Conservation (phyloP, 2,113 vertebrate species). For the Podarcis raffonei region DNA sequence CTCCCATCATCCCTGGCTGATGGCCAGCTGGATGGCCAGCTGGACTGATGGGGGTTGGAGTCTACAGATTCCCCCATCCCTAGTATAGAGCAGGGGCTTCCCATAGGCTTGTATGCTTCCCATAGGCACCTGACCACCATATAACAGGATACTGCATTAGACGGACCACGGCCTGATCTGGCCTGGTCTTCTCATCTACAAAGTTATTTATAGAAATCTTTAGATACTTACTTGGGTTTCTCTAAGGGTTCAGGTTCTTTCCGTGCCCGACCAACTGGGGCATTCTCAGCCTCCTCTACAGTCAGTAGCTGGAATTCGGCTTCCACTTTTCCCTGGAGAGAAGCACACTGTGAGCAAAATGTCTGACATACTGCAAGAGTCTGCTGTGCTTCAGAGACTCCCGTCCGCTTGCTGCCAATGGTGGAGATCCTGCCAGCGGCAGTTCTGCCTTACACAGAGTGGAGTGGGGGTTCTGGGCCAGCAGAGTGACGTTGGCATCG, state of each 20-base stretch:
- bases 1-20: neutral
- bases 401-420: neutral
- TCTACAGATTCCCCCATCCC: neutral
- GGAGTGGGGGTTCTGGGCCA: no score
- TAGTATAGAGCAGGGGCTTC: no score
- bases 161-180: no score
- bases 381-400: neutral
- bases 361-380: neutral
- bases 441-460: no score
- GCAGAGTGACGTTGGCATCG: no score
- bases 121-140: no score
- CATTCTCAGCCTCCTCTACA: constrained; percentile 87
- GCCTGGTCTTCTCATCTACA: neutral
- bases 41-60: neutral
- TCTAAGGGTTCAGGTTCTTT: constrained; percentile 93
- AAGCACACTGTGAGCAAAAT: neutral
- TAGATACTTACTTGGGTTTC: constrained; percentile 86
- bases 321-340: constrained; percentile 91
- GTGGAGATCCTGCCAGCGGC: no score
- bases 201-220: neutral
- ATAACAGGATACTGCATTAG: no score
- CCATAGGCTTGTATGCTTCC: no score
- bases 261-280: constrained; percentile 85
- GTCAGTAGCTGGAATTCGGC: constrained; percentile 90
- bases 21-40: neutral